phyloP scores from a whole-genome alignment of 2,113 vertebrate species.

The Mesoclemmys tuberculata region DNA sequence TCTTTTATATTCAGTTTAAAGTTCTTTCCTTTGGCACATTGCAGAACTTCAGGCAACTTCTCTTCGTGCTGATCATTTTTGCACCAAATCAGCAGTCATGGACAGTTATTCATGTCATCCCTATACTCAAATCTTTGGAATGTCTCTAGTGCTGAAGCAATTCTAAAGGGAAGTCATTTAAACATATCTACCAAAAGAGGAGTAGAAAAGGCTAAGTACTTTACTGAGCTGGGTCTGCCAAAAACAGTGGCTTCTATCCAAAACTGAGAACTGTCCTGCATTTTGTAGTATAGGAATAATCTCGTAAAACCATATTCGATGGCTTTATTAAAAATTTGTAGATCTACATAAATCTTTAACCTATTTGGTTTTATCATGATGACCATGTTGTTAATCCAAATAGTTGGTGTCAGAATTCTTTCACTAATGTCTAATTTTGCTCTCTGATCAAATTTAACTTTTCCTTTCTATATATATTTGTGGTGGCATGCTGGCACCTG shows the following conservation, averaged over 20 bases:
- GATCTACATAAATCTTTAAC: not conserved
- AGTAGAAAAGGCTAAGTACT: not conserved
- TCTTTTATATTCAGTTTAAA: slow-evolving; percentile 16
- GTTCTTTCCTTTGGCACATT: slow-evolving; percentile 28
- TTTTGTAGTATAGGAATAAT: not conserved
- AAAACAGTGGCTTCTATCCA: not conserved
- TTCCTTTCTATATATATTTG: not conserved
- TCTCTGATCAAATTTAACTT: slow-evolving; percentile 12
- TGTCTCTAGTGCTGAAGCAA: slow-evolving; percentile 41
- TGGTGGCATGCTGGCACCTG: not conserved
- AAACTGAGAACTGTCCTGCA: not conserved
- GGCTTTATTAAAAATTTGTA: not conserved
- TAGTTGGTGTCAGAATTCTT: not conserved
- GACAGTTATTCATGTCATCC: slow-evolving; percentile 36
- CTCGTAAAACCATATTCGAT: not conserved
- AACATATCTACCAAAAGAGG: slow-evolving; percentile 26
- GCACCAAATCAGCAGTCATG: not conserved
- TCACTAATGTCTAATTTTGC: slow-evolving; percentile 3
- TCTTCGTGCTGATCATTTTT: not conserved
- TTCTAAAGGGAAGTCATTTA: slow-evolving; percentile 24
- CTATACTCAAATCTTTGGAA: not conserved
- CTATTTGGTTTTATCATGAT: not conserved
- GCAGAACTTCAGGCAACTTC: slow-evolving; percentile 31
- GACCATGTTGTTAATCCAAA: not conserved
- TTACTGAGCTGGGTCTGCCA: not conserved